These are phyloP conservation scores for Cosmopolites sordidus DNA, from an alignment of 2,888 invertebrate genomes.

Conservation along the genomic window DNA sequence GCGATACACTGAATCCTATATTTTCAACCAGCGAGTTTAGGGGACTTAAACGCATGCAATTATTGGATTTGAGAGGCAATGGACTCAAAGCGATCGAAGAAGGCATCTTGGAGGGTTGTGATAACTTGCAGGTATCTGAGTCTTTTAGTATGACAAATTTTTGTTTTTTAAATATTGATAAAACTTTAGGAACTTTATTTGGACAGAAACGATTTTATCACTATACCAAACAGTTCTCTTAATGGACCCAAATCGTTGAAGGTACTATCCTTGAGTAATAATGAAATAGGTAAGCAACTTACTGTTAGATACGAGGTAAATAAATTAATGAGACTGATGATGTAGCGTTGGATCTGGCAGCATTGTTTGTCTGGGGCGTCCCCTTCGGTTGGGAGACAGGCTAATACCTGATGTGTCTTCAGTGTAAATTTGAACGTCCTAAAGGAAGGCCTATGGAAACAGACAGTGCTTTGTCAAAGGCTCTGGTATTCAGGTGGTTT, in stretches of 20 bases:
- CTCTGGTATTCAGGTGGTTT: too few relatives aligned
- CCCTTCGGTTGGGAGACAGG: too few relatives aligned
- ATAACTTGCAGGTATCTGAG: slow-evolving; percentile 60
- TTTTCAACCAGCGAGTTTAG: slow-evolving; percentile 84
- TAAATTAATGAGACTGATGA: too few relatives aligned
- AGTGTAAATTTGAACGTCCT: too few relatives aligned
- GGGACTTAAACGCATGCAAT: slow-evolving; percentile 64
- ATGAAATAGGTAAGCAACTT: slow-evolving; percentile 78
- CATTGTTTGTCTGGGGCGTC: too few relatives aligned
- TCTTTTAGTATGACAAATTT: neutral
- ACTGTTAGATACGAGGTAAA: too few relatives aligned
- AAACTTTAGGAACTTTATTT: slow-evolving; percentile 78
- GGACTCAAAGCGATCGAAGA: slow-evolving; percentile 78
- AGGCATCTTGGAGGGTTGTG: slow-evolving; percentile 79
- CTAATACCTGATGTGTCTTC: too few relatives aligned
- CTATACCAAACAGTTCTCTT: slow-evolving; percentile 72
- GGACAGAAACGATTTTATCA: slow-evolving; percentile 73
- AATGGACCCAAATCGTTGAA: slow-evolving; percentile 74
- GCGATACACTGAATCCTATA: slow-evolving; percentile 85
- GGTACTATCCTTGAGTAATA: slow-evolving; percentile 70
- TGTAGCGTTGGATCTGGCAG: too few relatives aligned
- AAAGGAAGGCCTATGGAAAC: too few relatives aligned
- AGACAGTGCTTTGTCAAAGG: too few relatives aligned
- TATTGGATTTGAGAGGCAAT: slow-evolving; percentile 77
- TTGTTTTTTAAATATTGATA: too few relatives aligned